Percentiles rank a stretch among this genome's conserved stretches.
These are phyloP conservation scores for Myotis vivesi DNA, from an alignment of 2,797 vertebrate species.

Conservation along the genomic window DNA sequence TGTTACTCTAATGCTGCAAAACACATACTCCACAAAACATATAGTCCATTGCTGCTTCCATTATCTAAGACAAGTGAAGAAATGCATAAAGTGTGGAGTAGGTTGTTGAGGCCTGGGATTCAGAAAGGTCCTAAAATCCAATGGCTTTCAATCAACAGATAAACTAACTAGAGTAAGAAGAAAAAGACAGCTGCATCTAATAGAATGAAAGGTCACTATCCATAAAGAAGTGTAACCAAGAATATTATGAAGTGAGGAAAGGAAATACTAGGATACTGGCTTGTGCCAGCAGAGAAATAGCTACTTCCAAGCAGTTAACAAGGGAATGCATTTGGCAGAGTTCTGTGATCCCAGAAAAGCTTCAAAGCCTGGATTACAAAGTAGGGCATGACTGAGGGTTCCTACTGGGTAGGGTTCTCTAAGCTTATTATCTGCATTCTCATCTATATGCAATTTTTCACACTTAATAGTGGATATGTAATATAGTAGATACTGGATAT, in stretches of 20 bases:
- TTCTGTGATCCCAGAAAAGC: background rate
- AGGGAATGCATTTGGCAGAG: background rate
- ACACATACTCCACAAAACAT: background rate
- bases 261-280: background rate
- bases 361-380: background rate
- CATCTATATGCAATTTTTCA: background rate
- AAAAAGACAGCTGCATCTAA: background rate
- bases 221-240: background rate
- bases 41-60: background rate
- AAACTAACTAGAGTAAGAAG: background rate
- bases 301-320: background rate
- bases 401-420: background rate
- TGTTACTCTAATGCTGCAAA: background rate
- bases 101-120: background rate
- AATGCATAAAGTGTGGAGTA: background rate
- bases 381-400: background rate
- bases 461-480: background rate
- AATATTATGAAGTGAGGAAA: background rate
- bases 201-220: background rate
- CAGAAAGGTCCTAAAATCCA: background rate
- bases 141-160: background rate
- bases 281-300: background rate
- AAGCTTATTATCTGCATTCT: background rate
- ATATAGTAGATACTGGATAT: background rate
- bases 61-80: conserved; percentile 5